These are phyloP conservation scores for Capra hircus DNA, from an alignment of 2,113 vertebrate genomes.

Conservation along the genomic window DNA sequence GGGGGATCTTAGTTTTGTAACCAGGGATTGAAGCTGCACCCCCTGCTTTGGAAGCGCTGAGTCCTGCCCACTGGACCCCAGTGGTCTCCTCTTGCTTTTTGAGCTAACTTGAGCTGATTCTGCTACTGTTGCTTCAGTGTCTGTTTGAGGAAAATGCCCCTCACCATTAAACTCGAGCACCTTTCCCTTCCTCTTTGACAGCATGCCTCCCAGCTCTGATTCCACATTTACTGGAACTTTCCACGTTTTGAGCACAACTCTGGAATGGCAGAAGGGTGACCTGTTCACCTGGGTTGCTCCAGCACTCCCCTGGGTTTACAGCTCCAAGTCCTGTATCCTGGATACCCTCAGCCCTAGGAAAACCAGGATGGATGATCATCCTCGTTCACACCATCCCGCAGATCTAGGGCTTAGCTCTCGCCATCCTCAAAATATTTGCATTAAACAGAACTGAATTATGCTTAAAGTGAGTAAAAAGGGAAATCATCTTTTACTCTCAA, in stretches of 20 bases:
- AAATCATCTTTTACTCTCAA: neutral
- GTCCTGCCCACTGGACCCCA: neutral
- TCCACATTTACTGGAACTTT: neutral
- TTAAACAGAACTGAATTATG: neutral
- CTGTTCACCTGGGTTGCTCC: neutral
- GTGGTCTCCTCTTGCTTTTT: neutral
- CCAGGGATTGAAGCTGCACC: neutral
- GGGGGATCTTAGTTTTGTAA: neutral
- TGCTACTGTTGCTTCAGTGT: neutral
- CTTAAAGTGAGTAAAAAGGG: neutral
- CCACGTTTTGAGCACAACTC: neutral
- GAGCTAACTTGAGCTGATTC: neutral
- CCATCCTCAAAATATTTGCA: neutral
- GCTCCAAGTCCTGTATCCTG: neutral
- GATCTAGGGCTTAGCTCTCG: neutral
- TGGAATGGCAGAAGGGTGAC: neutral
- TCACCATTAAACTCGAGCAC: neutral
- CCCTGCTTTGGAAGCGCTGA: neutral
- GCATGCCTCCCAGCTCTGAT: neutral
- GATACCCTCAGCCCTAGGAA: neutral
- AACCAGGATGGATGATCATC: neutral
- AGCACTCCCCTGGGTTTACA: neutral
- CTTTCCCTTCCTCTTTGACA: neutral
- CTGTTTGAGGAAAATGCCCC: neutral
- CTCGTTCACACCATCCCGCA: fast-evolving